Evolutionary conservation across 2,888 invertebrate species (phyloP).

Genomic region (Tuberolachnus salignus): DNA sequence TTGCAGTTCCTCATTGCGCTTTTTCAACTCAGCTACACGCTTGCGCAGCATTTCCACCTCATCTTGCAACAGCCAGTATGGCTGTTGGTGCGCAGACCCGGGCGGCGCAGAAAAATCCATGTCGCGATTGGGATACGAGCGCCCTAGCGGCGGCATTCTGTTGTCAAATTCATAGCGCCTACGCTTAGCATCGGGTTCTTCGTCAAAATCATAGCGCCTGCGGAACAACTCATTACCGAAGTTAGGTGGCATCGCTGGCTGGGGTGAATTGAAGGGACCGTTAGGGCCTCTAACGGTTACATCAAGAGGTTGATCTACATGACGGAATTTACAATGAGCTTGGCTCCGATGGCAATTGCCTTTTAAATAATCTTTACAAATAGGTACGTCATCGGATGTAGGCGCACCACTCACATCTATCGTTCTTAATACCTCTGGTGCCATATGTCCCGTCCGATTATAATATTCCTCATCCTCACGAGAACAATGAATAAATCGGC

Average conservation of each 20-base stretch:
- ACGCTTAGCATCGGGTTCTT: slow-evolving; percentile 54
- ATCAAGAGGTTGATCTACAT: slow-evolving; percentile 54
- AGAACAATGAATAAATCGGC: slow-evolving; percentile 79
- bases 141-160: slow-evolving; percentile 58
- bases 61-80: slow-evolving; percentile 67
- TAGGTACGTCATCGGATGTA: slow-evolving; percentile 63
- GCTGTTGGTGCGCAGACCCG: slow-evolving; percentile 60
- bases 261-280: slow-evolving; percentile 50
- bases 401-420: slow-evolving; percentile 68
- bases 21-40: slow-evolving; percentile 73
- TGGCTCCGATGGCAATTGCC: slow-evolving; percentile 64
- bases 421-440: slow-evolving; percentile 66
- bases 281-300: slow-evolving; percentile 51
- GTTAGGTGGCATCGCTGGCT: slow-evolving; percentile 53
- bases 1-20: slow-evolving; percentile 72
- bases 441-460: slow-evolving; percentile 74
- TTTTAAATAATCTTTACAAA: slow-evolving; percentile 70
- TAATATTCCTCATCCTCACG: slow-evolving; percentile 78
- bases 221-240: slow-evolving; percentile 54
- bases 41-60: slow-evolving; percentile 73
- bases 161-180: slow-evolving; percentile 58
- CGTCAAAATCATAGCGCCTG: slow-evolving; percentile 52
- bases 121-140: slow-evolving; percentile 51
- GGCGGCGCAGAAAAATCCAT: slow-evolving; percentile 59
- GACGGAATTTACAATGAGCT: slow-evolving; percentile 58